These are phyloP conservation scores for Nephrotoma flavescens DNA, from an alignment of 2,888 invertebrate species.

Conservation along the genomic window DNA sequence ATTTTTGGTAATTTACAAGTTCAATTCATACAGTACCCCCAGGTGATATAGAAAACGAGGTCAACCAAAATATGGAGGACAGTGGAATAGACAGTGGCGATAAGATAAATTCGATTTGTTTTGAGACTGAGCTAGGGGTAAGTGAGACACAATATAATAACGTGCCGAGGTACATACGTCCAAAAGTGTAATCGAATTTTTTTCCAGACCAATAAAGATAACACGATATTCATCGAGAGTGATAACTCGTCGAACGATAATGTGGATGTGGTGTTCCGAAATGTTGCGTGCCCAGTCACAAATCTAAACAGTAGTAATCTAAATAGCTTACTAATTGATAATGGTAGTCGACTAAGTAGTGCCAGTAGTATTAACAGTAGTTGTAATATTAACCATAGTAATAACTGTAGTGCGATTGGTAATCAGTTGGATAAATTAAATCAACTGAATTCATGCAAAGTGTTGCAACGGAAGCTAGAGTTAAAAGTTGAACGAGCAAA, in stretches of 20 bases:
- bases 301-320: background rate
- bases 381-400: conserved; percentile 5
- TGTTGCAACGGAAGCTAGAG: conserved; percentile 31
- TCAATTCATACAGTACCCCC: background rate
- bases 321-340: background rate
- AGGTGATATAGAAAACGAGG: background rate
- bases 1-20: background rate
- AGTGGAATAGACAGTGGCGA: conserved; percentile 31
- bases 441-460: conserved; percentile 29
- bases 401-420: background rate
- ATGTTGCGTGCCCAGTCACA: background rate
- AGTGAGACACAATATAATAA: background rate
- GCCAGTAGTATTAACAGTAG: conserved; percentile 12
- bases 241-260: conserved; percentile 9
- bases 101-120: conserved; percentile 14
- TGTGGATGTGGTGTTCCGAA: conserved; percentile 1
- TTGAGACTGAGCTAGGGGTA: conserved; percentile 4
- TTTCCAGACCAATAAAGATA: background rate
- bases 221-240: conserved; percentile 8
- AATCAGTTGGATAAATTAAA: conserved; percentile 10
- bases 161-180: background rate
- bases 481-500: conserved; percentile 32
- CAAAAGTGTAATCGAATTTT: background rate
- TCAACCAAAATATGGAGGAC: conserved; percentile 22
- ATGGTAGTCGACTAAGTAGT: conserved; percentile 17